Percentiles rank a stretch among this genome's conserved stretches.
These are phyloP conservation scores for Acanthosepion pharaonis DNA, from an alignment of 2,888 invertebrate species.

Conservation along the genomic window DNA sequence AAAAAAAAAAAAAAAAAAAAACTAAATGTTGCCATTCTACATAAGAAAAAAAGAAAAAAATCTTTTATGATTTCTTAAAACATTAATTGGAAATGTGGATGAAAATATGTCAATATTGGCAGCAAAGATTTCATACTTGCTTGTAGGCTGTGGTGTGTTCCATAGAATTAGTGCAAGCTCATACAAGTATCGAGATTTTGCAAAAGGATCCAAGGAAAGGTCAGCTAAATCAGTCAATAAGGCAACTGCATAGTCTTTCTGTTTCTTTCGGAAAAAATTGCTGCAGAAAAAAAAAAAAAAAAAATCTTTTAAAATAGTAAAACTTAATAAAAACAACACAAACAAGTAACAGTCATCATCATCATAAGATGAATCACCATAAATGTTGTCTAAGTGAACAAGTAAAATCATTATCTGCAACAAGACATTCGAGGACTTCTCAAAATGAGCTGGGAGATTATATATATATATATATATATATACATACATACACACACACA, in stretches of 20 bases:
- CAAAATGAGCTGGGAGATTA: too few relatives aligned
- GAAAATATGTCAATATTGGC: not conserved
- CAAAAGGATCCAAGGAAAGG: not conserved
- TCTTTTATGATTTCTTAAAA: too few relatives aligned
- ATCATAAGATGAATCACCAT: not conserved
- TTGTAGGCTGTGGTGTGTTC: not conserved
- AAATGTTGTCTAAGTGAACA: not conserved
- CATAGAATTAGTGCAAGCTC: not conserved
- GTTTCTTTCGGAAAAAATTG: slow-evolving; percentile 2
- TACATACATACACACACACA: too few relatives aligned
- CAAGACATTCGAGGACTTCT: too few relatives aligned
- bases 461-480: too few relatives aligned
- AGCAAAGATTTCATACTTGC: not conserved
- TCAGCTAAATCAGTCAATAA: not conserved
- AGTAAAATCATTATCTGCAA: not conserved
- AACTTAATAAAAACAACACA: not conserved
- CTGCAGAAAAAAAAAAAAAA: not conserved
- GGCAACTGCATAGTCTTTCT: not conserved
- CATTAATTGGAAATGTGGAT: not conserved
- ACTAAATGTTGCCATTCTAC: too few relatives aligned
- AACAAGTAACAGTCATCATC: not conserved
- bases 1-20: too few relatives aligned
- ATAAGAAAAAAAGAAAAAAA: too few relatives aligned
- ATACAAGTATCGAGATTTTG: slow-evolving; percentile 1
- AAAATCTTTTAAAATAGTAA: not conserved